A percentile compares a stretch with the other conserved stretches of the same genome.
Evolutionary conservation across 2,888 invertebrate genomes (phyloP).

Genomic region (Pristionchus fissidentatus): DNA sequence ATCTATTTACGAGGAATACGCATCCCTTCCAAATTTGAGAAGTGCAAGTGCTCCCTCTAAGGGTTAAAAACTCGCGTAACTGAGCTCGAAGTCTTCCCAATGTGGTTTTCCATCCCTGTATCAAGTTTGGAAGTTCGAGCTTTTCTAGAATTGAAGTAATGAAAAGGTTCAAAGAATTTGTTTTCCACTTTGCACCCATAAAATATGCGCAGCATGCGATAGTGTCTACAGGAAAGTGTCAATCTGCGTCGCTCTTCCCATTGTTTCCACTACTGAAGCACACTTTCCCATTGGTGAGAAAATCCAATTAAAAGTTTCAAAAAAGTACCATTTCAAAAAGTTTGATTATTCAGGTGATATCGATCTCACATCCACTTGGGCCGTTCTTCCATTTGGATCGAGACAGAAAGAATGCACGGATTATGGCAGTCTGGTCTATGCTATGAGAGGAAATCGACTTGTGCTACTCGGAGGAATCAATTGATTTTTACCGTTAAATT

Average conservation of each 20-base stretch:
- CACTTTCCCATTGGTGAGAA: slow-evolving; percentile 12
- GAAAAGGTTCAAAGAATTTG: too few relatives aligned
- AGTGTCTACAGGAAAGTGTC: neutral
- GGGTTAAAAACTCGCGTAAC: too few relatives aligned
- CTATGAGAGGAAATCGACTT: slow-evolving; percentile 9
- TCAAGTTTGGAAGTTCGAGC: too few relatives aligned
- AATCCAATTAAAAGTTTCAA: too few relatives aligned
- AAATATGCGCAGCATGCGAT: too few relatives aligned
- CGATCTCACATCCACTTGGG: slow-evolving; percentile 10
- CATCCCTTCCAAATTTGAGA: too few relatives aligned
- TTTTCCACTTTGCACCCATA: too few relatives aligned
- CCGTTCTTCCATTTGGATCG: neutral
- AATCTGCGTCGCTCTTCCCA: slow-evolving; percentile 32
- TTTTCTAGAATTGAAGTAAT: too few relatives aligned
- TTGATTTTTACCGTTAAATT: neutral
- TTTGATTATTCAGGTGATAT: neutral
- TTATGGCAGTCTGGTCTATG: slow-evolving; percentile 17
- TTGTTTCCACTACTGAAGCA: neutral
- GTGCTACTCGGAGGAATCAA: slow-evolving; percentile 18
- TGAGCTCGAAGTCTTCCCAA: too few relatives aligned
- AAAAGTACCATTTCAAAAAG: neutral
- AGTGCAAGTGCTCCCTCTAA: too few relatives aligned
- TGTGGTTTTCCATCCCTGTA: neutral
- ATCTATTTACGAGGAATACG: too few relatives aligned
- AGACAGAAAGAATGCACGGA: neutral